Percentiles rank a stretch among this genome's conserved stretches.
phyloP scores from a whole-genome alignment of 2,888 invertebrate species.

The Apamea epomidion region DNA sequence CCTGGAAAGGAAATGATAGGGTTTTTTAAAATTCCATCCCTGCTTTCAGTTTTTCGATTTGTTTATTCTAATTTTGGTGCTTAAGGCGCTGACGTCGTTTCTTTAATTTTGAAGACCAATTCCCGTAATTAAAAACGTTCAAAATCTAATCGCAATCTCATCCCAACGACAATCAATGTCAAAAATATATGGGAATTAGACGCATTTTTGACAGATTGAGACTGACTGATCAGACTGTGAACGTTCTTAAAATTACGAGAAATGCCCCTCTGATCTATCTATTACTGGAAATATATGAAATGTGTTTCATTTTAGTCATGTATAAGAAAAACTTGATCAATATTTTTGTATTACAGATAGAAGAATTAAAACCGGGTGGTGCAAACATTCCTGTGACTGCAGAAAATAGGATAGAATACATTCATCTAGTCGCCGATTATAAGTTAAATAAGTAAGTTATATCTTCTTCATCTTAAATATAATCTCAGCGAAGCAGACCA shows the following conservation, averaged over 20 bases:
- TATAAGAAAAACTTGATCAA: neutral
- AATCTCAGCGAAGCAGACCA: neutral
- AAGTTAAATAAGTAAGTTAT: conserved; percentile 94
- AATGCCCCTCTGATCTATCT: neutral
- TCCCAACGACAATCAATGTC: too few relatives aligned
- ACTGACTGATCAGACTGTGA: too few relatives aligned
- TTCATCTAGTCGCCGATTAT: conserved; percentile 98
- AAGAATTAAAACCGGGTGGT: conserved; percentile 97
- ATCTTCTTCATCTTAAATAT: neutral
- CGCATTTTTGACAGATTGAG: too few relatives aligned
- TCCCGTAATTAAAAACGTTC: too few relatives aligned
- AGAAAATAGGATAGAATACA: conserved; percentile 98
- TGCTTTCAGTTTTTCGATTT: neutral
- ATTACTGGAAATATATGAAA: neutral
- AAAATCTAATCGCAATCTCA: too few relatives aligned
- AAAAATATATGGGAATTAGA: too few relatives aligned
- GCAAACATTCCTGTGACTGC: conserved; percentile 97
- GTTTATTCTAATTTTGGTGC: neutral
- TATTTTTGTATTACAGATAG: conserved; percentile 88
- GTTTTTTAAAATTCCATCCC: neutral
- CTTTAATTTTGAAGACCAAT: neutral
- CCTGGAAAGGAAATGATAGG: neutral
- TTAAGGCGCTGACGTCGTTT: neutral
- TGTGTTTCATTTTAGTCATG: neutral
- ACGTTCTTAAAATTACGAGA: too few relatives aligned